Conservation (phyloP, 2,113 vertebrate species). For the Gambusia holbrooki region DNA sequence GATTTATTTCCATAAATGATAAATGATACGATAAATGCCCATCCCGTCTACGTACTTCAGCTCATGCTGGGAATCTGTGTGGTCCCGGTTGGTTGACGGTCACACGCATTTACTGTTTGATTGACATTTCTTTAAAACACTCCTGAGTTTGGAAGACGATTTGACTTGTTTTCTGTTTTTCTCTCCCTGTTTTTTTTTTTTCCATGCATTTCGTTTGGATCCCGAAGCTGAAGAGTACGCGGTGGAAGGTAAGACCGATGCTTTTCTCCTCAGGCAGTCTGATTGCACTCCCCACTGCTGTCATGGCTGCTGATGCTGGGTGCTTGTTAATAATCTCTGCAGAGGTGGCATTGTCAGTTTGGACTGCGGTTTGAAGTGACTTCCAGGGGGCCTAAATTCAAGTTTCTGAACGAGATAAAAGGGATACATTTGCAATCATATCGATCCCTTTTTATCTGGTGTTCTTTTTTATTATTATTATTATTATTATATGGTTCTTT, state of each 20-base stretch:
- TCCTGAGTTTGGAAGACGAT: not conserved
- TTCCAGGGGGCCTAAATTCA: constrained; percentile 71
- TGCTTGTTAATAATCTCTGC: constrained; percentile 53
- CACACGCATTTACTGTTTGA: not conserved
- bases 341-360: constrained; percentile 78
- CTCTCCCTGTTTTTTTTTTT: constrained; percentile 1
- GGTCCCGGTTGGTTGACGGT: constrained; percentile 6
- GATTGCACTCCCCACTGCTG: constrained; percentile 50
- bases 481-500: not conserved
- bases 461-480: not conserved
- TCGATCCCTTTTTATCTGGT: constrained; percentile 36
- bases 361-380: constrained; percentile 83
- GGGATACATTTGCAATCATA: constrained; percentile 26
- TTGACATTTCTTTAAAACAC: not conserved
- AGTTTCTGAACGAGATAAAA: constrained; percentile 45
- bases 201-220: constrained; percentile 24
- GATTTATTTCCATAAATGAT: no score
- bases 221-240: constrained; percentile 77
- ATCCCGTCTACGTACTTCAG: not conserved
- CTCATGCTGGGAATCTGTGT: not conserved
- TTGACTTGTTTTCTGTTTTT: constrained; percentile 17
- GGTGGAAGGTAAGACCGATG: constrained; percentile 80
- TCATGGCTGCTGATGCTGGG: constrained; percentile 55
- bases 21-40: no score
- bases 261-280: constrained; percentile 44